A percentile compares a stretch with the other conserved stretches of the same genome.
phyloP scores from a whole-genome alignment of 2,113 vertebrate genomes.

The Apus apus region DNA sequence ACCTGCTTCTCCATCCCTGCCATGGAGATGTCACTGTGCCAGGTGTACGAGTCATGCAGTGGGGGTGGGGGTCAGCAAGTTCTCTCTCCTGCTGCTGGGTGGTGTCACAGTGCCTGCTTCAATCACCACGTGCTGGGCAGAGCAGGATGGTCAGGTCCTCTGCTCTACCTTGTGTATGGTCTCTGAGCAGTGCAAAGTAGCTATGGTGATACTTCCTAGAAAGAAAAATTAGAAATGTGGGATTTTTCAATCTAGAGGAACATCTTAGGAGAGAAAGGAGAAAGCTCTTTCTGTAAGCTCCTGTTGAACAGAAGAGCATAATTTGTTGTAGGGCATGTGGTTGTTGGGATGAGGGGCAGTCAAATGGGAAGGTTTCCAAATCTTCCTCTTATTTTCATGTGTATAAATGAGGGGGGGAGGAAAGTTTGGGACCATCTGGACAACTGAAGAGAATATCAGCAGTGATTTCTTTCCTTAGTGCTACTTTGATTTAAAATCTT shows the following conservation, averaged over 20 bases:
- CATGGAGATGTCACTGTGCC: background rate
- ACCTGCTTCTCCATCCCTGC: background rate
- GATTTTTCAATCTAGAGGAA: background rate
- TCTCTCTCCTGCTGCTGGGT: background rate
- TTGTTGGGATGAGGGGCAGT: background rate
- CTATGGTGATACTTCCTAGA: background rate
- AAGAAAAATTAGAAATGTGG: background rate
- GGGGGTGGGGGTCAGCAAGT: background rate
- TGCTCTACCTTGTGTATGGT: fast-evolving
- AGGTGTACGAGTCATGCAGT: fast-evolving
- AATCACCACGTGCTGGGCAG: fast-evolving
- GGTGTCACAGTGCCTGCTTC: background rate
- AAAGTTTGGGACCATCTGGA: background rate
- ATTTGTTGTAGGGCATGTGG: background rate
- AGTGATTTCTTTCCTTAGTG: background rate
- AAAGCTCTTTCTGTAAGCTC: background rate
- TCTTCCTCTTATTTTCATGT: background rate
- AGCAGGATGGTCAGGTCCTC: background rate
- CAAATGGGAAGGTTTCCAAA: background rate
- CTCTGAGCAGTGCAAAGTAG: background rate
- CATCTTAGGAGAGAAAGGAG: background rate
- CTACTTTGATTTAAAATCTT: background rate
- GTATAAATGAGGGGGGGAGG: background rate
- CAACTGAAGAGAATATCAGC: background rate
- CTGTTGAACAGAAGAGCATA: background rate